Evolutionary conservation across 2,797 vertebrate genomes (phyloP), one percentile per base, ranked within the genome.

Genomic region (Merluccius polli): DNA sequence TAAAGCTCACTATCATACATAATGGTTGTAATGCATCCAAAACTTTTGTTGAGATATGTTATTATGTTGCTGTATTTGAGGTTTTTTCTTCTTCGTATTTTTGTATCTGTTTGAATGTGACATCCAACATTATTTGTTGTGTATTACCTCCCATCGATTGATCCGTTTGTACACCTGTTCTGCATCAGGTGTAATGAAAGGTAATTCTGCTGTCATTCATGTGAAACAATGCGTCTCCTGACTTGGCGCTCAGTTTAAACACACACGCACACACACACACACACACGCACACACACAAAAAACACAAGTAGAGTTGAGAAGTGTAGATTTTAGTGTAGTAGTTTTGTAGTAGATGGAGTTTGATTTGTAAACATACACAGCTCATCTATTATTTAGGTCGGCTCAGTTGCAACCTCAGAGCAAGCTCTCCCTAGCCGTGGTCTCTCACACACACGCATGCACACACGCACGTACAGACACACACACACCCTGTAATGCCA

Each of bases 361-460:
- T 27, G 18, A 38, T 72, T 72, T 72, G 36, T 36, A 44, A 44
- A 72, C 71, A 72, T 44, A 44, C 73, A n/a, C 71, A 27, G 38
- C 48, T 73, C 68, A 29, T 67, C 21, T 15, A 52, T 72, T 75
- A 75, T 59, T 79, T 21, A 21, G 68, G 73, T n/a, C 1, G 59
- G 10, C 59, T 63, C 48, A 59, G 48, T n/a, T 59, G 48, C 6
- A 59, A 59, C 48, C 48, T 59, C 59, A 59, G 21, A n/a, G 48
- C 21, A 63, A 63, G 59, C 59, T 27, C 59, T 52, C 4, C 44
- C 44, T 5, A 52, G 44, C 44, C 18, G 21, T 21, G 44, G 44
- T 52, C 44, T 52, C 44, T 21, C 44, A 2, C 16, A 5, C 44
- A 18, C 44, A 18, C 44, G 12, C 59, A 27, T 24, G 27, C 59